Evolutionary conservation across 1,140 invertebrate genomes (phyloP), one percentile per base, ranked within the genome.

Genomic region (Drosophila auraria): DNA sequence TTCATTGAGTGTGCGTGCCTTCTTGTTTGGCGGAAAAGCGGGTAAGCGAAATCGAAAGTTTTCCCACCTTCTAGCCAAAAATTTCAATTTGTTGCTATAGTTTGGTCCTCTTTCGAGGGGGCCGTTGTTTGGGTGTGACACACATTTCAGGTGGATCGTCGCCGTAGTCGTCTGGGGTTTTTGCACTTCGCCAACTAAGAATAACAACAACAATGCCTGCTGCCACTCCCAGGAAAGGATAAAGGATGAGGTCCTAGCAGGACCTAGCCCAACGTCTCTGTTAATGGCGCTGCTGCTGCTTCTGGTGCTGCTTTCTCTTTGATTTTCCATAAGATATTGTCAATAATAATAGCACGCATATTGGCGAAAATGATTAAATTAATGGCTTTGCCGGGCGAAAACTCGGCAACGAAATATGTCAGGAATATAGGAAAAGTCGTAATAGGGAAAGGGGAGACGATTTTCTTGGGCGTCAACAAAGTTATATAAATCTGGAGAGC

Each of bases 61-160:
- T 45, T 63, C 17, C 63, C 56, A 56, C 59, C 66, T 62, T 23
- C 47, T 63, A n/a, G 47, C 50, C 12, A 36, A 53, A 53, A 56
- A 51, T 62, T 59, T 76, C 38, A 47, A 59, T 68, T 79, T 56
- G 58, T 82, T 82, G 66, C 68, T 60, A 65, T 82, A 69, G 60
- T 57, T 45, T 33, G 25, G 30, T 42, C 20, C 51, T 61, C 27
- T 56, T 27, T 61, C 44, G 54, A 40, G 54, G 50, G 60, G 57
- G 45, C 65, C 73, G 45, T 51, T 82, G 54, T 82, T 77, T 78
- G 83, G 80, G 83, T 80, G 83, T 87, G 83, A 87, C 83, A 87
- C 68, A 87, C 81, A 71, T 87, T 89, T 62, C 58, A 61, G 63
- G 57, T 69, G 64, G 72, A 80, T 73, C 64, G 33, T 20, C 53